Evolutionary conservation across 2,888 invertebrate species (phyloP).

Genomic region (Pheosia tremula): DNA sequence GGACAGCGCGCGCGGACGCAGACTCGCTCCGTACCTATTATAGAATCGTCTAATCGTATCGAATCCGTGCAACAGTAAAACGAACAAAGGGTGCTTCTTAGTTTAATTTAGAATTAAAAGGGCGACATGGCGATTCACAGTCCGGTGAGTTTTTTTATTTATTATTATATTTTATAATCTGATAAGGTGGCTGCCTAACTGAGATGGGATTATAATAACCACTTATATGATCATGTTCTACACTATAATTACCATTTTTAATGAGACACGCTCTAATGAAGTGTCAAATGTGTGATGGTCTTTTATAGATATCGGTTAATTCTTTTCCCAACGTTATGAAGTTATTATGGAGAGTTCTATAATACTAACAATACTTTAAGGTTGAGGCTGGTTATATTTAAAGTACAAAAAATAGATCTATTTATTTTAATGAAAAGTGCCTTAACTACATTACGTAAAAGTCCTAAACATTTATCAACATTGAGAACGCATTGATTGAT

Average conservation of each 20-base stretch:
- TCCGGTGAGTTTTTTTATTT: constrained; percentile 60
- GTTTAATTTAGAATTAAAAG: constrained; percentile 71
- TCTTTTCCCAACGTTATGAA: constrained; percentile 11
- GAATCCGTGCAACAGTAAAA: constrained; percentile 49
- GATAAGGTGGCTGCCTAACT: constrained; percentile 7
- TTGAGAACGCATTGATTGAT: too few relatives aligned
- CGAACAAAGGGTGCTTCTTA: constrained; percentile 67
- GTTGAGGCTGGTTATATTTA: too few relatives aligned
- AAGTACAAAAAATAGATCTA: too few relatives aligned
- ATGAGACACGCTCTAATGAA: constrained; percentile 31
- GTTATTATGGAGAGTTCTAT: constrained; percentile 11
- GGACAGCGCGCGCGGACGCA: constrained; percentile 60
- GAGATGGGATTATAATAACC: constrained; percentile 28
- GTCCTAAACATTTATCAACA: too few relatives aligned
- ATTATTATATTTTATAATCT: constrained; percentile 11
- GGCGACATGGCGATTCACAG: constrained; percentile 62
- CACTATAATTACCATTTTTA: constrained; percentile 33
- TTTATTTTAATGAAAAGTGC: too few relatives aligned
- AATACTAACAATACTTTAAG: neutral
- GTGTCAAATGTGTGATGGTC: constrained; percentile 26
- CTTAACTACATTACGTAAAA: too few relatives aligned
- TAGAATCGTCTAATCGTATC: constrained; percentile 44
- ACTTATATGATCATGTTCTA: constrained; percentile 22
- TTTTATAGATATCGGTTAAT: constrained; percentile 19
- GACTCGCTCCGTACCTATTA: constrained; percentile 36